These are phyloP conservation scores for Planococcus citri DNA, from an alignment of 1,140 invertebrate genomes.

Conservation along the genomic window DNA sequence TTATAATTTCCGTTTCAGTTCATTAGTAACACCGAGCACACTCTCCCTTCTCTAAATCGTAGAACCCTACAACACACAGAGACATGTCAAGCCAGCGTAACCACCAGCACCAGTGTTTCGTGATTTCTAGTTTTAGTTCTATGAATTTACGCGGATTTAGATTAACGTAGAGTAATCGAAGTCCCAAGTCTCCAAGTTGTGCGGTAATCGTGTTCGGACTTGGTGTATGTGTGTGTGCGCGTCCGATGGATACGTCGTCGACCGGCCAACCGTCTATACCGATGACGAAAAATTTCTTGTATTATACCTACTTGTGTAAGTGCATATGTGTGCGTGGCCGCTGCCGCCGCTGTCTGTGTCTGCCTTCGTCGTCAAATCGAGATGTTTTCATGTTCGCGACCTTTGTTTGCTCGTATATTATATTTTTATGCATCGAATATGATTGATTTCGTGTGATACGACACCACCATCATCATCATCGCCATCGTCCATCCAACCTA, in stretches of 20 bases:
- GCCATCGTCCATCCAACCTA: too few species aligned
- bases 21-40: slow-evolving; percentile 14
- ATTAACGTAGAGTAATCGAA: background rate
- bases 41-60: slow-evolving; percentile 2
- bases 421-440: too few species aligned
- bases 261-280: background rate
- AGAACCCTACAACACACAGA: background rate
- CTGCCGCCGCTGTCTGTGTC: too few species aligned
- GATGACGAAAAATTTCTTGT: background rate
- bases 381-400: background rate
- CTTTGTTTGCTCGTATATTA: background rate
- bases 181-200: too few species aligned
- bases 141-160: background rate
- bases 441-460: too few species aligned
- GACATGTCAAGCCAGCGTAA: background rate
- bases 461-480: too few species aligned
- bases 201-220: too few species aligned
- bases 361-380: background rate
- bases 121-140: background rate
- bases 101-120: background rate
- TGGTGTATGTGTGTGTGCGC: too few species aligned
- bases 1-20: slow-evolving; percentile 19
- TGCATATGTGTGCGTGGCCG: background rate
- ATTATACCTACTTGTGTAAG: too few species aligned
- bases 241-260: background rate